phyloP scores from a whole-genome alignment of 2,797 vertebrate genomes.

The Philypnodon macrostomus region DNA sequence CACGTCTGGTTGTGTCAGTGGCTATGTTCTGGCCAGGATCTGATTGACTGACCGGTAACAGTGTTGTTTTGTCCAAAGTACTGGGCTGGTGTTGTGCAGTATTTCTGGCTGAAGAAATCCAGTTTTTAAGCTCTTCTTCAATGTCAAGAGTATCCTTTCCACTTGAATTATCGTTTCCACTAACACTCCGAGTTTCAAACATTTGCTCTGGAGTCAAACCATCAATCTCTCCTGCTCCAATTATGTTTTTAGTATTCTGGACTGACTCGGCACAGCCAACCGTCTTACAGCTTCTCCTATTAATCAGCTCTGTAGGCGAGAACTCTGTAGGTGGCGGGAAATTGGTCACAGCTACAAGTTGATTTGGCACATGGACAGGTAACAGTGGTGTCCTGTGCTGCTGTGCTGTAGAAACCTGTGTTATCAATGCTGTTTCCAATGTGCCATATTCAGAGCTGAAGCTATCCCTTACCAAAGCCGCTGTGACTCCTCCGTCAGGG shows the following conservation, averaged over 20 bases:
- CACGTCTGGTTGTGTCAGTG: constrained; percentile 12
- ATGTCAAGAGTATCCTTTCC: neutral
- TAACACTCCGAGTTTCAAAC: constrained; percentile 20
- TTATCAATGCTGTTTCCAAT: constrained; percentile 20
- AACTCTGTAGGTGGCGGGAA: constrained; percentile 18
- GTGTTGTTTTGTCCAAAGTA: too few relatives aligned
- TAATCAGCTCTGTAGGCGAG: constrained; percentile 17
- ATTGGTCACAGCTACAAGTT: constrained; percentile 25
- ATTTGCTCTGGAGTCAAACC: constrained; percentile 14
- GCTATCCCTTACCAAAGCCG: constrained; percentile 17
- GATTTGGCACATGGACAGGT: constrained; percentile 28
- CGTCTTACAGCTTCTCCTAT: constrained; percentile 28
- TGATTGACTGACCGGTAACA: constrained; percentile 21
- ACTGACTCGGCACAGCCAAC: constrained; percentile 17
- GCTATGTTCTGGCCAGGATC: neutral
- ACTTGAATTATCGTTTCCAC: constrained; percentile 14
- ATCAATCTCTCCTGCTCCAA: constrained; percentile 28
- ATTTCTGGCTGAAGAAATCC: constrained; percentile 10
- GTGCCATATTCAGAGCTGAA: constrained; percentile 13
- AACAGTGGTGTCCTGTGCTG: constrained; percentile 5
- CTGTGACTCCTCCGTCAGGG: neutral
- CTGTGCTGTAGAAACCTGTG: constrained; percentile 16
- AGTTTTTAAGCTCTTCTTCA: constrained; percentile 13
- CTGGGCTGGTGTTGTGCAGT: constrained; percentile 11
- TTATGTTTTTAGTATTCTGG: constrained; percentile 21